Percentiles rank a stretch among this genome's conserved stretches.
These are phyloP conservation scores for Hyperoplus lanceolatus DNA, from an alignment of 2,797 vertebrate species.

Conservation along the genomic window DNA sequence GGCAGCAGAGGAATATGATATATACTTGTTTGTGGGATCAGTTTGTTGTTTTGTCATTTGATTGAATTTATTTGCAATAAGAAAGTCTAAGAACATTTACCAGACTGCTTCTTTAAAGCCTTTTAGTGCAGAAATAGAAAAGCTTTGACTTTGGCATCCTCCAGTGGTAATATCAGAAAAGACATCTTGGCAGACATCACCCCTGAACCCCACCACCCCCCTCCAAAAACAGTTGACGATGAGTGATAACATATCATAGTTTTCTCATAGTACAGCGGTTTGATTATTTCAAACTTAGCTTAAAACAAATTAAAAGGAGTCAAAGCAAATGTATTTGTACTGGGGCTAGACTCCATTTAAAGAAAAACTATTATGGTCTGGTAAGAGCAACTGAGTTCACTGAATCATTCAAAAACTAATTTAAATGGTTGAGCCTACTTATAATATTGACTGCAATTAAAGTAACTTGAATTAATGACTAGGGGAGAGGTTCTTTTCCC, in stretches of 20 bases:
- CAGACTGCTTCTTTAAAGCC: neutral
- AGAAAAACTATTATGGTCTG: neutral
- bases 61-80: neutral
- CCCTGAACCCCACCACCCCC: neutral
- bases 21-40: neutral
- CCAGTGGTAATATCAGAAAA: slow-evolving; percentile 5
- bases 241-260: neutral
- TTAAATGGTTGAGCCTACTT: neutral
- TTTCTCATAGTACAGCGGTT: neutral
- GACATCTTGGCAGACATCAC: neutral
- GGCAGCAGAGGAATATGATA: neutral
- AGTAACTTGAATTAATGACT: neutral
- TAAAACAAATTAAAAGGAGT: neutral
- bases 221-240: neutral
- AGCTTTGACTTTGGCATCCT: slow-evolving; percentile 19
- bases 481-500: neutral
- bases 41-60: neutral
- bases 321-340: neutral
- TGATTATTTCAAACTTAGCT: neutral
- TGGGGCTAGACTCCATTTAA: neutral
- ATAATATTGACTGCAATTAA: neutral
- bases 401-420: neutral
- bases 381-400: neutral
- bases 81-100: neutral
- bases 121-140: neutral